phyloP scores from a whole-genome alignment of 2,113 vertebrate genomes.

The Aspidoscelis tigris region DNA sequence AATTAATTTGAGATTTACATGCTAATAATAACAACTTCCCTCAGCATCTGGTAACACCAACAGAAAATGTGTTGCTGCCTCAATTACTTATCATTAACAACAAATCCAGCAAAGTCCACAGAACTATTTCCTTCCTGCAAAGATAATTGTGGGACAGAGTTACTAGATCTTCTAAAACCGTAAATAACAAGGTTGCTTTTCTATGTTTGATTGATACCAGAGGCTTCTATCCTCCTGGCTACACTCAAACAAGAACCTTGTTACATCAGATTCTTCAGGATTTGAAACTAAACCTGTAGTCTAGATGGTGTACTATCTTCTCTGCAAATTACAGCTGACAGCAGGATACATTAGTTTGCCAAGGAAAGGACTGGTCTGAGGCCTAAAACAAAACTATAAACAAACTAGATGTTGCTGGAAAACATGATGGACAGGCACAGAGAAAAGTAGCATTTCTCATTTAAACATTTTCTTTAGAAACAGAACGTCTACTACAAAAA shows the following conservation, averaged over 20 bases:
- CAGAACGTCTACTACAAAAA: neutral
- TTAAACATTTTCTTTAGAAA: neutral
- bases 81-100: neutral
- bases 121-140: neutral
- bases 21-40: conserved; percentile 14
- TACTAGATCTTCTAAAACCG: neutral
- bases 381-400: neutral
- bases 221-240: neutral
- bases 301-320: neutral
- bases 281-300: neutral
- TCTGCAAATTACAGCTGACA: neutral
- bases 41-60: neutral
- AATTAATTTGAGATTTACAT: neutral
- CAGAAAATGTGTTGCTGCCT: conserved; percentile 1
- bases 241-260: neutral
- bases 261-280: conserved; percentile 4
- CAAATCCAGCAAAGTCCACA: neutral
- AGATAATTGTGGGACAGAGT: neutral
- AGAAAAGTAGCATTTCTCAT: neutral
- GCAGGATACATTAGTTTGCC: neutral
- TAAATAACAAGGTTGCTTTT: conserved; percentile 7
- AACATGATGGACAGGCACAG: neutral
- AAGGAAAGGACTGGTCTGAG: neutral
- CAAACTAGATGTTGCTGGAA: neutral
- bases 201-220: neutral